These are phyloP conservation scores for Zapus hudsonius DNA, from an alignment of 2,113 vertebrate genomes.

Conservation along the genomic window DNA sequence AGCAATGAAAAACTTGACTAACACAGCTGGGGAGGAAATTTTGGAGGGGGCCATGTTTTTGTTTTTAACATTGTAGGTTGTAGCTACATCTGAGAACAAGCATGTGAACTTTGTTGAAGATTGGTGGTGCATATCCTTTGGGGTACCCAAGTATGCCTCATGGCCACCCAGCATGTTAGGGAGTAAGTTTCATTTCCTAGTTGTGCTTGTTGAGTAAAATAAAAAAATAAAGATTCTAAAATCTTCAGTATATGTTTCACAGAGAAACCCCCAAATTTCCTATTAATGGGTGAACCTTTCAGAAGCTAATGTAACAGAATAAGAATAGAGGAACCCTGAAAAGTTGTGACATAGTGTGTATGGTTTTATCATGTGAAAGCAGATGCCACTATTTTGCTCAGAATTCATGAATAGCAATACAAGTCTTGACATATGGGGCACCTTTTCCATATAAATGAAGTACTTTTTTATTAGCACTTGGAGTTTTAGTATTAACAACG, in stretches of 20 bases:
- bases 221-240: not conserved
- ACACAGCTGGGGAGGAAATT: not conserved
- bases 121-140: not conserved
- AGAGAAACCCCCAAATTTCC: not conserved
- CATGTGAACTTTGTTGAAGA: not conserved
- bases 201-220: constrained; percentile 15
- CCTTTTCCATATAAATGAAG: not conserved
- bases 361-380: not conserved
- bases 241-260: not conserved
- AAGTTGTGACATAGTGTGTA: not conserved
- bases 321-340: not conserved
- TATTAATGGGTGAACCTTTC: not conserved
- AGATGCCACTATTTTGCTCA: not conserved
- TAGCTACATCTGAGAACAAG: not conserved
- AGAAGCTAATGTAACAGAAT: not conserved
- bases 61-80: not conserved
- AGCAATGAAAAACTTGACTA: not conserved
- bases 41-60: not conserved
- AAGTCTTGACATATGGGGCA: constrained; percentile 25
- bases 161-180: too few relatives aligned
- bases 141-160: not conserved
- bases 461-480: not conserved
- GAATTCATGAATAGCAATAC: constrained; percentile 3
- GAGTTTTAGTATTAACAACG: constrained; percentile 14
- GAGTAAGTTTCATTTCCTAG: not conserved